Evolutionary conservation across 2,888 invertebrate genomes (phyloP).

Genomic region (Bimastos eiseni): DNA sequence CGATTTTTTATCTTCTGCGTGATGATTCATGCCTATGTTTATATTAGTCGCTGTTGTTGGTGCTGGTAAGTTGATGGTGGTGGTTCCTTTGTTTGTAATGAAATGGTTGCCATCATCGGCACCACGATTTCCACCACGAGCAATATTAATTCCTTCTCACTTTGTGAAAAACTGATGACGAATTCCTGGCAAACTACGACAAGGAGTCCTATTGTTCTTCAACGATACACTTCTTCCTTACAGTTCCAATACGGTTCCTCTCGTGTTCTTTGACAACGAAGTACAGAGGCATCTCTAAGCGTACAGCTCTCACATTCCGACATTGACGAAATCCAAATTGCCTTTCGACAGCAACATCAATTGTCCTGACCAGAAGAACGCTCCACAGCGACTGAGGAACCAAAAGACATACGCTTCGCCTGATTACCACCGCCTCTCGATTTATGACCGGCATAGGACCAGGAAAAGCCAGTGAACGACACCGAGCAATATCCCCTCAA

Average conservation of each 20-base stretch:
- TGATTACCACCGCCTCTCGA: not conserved
- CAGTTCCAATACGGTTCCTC: not conserved
- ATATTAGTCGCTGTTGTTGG: too few species aligned
- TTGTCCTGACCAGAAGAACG: not conserved
- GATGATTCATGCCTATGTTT: too few species aligned
- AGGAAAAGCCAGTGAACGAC: not conserved
- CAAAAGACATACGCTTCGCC: too few species aligned
- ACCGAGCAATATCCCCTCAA: not conserved
- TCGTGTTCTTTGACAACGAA: not conserved
- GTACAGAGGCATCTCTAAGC: not conserved
- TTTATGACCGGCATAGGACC: not conserved
- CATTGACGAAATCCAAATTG: not conserved
- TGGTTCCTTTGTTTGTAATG: too few species aligned
- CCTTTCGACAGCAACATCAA: not conserved
- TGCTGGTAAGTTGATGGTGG: too few species aligned
- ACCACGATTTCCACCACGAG: too few species aligned
- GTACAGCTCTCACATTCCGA: not conserved
- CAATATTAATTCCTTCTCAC: too few species aligned
- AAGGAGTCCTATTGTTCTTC: not conserved
- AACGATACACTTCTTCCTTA: not conserved
- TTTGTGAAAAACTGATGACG: not conserved
- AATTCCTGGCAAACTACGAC: not conserved
- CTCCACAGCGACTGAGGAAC: not conserved
- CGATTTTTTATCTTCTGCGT: too few species aligned
- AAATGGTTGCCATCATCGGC: too few species aligned